These are phyloP conservation scores for Gallinago solitaria DNA, from an alignment of 2,797 vertebrate genomes.

Conservation along the genomic window DNA sequence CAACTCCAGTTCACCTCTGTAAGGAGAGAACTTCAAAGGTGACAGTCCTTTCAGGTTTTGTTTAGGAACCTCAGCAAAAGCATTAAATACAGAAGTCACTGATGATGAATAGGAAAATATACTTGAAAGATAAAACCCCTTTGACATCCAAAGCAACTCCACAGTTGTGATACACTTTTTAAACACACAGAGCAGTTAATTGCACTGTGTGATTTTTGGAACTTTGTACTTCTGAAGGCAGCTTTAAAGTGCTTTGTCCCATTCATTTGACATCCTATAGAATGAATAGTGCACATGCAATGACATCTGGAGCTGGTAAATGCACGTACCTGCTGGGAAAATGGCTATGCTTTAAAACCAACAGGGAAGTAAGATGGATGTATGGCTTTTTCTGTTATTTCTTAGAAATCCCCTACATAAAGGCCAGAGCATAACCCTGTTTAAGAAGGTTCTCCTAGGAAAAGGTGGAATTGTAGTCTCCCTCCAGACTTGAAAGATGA, in stretches of 20 bases:
- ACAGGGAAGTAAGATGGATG: constrained; percentile 36
- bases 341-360: constrained; percentile 55
- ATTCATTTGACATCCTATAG: constrained; percentile 59
- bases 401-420: constrained; percentile 43
- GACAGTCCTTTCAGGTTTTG: constrained; percentile 48
- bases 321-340: constrained; percentile 59
- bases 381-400: constrained; percentile 28
- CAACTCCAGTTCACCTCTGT: not conserved
- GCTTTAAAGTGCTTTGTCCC: constrained; percentile 62
- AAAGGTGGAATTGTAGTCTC: not conserved
- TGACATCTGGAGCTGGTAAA: constrained; percentile 43
- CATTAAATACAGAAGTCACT: constrained; percentile 39
- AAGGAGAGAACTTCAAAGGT: constrained; percentile 36
- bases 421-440: constrained; percentile 29
- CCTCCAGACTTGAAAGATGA: constrained; percentile 48
- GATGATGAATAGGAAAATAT: constrained; percentile 20
- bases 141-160: constrained; percentile 20
- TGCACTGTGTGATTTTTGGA: constrained; percentile 49
- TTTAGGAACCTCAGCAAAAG: constrained; percentile 36
- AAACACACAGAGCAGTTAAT: constrained; percentile 35
- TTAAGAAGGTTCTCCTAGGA: constrained; percentile 5
- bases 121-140: constrained; percentile 23
- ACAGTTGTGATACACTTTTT: not conserved
- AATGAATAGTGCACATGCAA: constrained; percentile 49
- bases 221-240: constrained; percentile 51